Evolutionary conservation across 2,888 invertebrate species (phyloP).

Genomic region (Pilophorus perplexus): DNA sequence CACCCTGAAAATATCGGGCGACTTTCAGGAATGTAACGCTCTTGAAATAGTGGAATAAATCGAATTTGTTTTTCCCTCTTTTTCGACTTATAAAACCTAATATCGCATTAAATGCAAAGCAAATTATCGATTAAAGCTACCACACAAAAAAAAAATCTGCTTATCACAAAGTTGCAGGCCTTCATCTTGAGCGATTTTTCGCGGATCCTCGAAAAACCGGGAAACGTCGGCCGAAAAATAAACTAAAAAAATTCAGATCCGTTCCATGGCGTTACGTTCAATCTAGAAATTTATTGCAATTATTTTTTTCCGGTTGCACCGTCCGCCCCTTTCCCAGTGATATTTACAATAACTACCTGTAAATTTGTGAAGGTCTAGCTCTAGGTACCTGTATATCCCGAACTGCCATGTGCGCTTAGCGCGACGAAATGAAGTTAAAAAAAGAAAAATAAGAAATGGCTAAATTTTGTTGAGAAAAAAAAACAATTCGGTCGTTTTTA

Average conservation of each 20-base stretch:
- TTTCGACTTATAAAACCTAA: no score
- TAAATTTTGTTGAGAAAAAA: background rate
- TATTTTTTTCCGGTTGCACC: conserved; percentile 13
- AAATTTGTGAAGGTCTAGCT: background rate
- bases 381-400: conserved; percentile 36
- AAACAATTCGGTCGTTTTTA: no score
- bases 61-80: no score
- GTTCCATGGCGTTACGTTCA: conserved; percentile 13
- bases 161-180: conserved; percentile 19
- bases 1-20: conserved; percentile 20
- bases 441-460: conserved; percentile 1
- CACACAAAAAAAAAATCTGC: conserved; percentile 12
- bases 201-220: background rate
- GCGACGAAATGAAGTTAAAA: conserved; percentile 1
- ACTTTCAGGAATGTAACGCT: no score
- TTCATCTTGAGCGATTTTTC: conserved; percentile 5
- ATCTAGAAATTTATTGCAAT: conserved; percentile 13
- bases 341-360: conserved; percentile 22
- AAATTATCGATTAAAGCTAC: conserved; percentile 25
- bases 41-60: no score
- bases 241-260: no score
- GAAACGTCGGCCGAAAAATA: conserved; percentile 4
- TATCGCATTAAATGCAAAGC: conserved; percentile 24
- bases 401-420: conserved; percentile 25
- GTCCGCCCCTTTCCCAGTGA: conserved; percentile 7